Conservation (phyloP, 2,797 vertebrate species). For the Choloepus didactylus region DNA sequence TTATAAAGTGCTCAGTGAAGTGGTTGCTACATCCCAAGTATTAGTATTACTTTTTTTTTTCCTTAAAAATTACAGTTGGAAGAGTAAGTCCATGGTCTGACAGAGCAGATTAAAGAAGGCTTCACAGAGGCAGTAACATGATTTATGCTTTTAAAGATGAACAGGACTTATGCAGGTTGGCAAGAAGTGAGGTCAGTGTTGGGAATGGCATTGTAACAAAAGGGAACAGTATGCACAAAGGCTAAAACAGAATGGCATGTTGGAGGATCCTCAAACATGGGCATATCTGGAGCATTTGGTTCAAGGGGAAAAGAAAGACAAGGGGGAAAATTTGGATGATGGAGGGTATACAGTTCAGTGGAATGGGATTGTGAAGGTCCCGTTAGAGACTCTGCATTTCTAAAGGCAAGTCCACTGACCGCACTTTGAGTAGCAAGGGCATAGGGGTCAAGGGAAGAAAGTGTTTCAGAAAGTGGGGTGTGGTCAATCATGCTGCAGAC, state of each 20-base stretch:
- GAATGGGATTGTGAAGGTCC: neutral
- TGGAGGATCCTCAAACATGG: neutral
- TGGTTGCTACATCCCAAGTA: neutral
- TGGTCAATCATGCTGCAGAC: neutral
- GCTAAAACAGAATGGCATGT: neutral
- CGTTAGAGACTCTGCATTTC: neutral
- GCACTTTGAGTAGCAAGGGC: neutral
- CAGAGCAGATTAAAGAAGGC: neutral
- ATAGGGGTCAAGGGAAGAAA: conserved; percentile 14
- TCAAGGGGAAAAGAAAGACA: neutral
- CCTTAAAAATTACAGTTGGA: neutral
- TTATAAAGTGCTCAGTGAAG: neutral
- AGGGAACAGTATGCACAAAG: neutral
- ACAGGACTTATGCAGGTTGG: neutral
- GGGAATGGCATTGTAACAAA: neutral
- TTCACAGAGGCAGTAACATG: neutral
- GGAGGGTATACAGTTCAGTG: neutral
- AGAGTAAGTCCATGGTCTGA: neutral
- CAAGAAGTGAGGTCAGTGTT: neutral
- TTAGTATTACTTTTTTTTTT: neutral
- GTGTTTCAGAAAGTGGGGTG: neutral
- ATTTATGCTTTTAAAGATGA: conserved; percentile 22
- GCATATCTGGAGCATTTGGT: neutral
- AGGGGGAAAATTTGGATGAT: too few species aligned
- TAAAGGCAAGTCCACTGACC: neutral